Conservation (phyloP, 2,797 vertebrate species). For the Echiichthys vipera region DNA sequence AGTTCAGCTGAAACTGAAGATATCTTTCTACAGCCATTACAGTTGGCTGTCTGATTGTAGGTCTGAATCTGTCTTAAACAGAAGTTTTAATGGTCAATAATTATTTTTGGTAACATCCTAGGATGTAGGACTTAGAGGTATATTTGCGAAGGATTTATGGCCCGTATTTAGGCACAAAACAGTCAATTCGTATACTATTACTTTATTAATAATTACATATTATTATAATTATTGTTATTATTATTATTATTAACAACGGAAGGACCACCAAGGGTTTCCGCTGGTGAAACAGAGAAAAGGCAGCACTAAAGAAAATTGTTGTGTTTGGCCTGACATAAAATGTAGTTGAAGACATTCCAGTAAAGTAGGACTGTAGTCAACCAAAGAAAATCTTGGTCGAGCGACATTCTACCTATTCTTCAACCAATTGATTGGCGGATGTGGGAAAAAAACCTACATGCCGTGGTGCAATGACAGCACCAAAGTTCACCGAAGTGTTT, state of each 20-base stretch:
- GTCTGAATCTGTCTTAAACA: background rate
- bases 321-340: slow-evolving; percentile 27
- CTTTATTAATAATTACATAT: too few relatives aligned
- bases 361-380: too few relatives aligned
- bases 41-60: background rate
- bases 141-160: background rate
- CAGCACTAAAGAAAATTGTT: background rate
- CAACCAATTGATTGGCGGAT: too few relatives aligned
- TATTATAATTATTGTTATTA: background rate
- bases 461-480: too few relatives aligned
- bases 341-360: slow-evolving; percentile 27
- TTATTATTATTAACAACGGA: background rate
- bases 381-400: too few relatives aligned
- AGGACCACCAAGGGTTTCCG: slow-evolving; percentile 2
- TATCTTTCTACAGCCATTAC: background rate
- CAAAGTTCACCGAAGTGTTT: too few relatives aligned
- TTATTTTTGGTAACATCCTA: slow-evolving; percentile 5
- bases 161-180: background rate
- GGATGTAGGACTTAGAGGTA: background rate
- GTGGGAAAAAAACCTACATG: too few relatives aligned
- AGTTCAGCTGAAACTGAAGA: background rate
- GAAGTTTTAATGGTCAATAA: background rate
- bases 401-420: too few relatives aligned
- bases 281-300: slow-evolving; percentile 8
- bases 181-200: background rate